Conservation (phyloP, 2,888 invertebrate species). For the Harpalus rubripes region DNA sequence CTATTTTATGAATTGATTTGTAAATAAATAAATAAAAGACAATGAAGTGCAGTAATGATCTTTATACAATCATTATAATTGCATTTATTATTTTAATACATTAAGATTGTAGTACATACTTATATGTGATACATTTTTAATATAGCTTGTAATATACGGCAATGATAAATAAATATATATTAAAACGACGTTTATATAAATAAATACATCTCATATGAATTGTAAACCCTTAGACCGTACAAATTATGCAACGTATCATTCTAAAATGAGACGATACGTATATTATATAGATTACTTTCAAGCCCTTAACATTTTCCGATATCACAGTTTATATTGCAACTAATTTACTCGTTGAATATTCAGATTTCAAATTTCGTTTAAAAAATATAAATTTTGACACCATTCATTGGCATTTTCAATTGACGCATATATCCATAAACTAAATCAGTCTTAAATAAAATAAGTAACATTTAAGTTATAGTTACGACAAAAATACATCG, state of each 20-base stretch:
- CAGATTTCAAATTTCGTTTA: slow-evolving; percentile 50
- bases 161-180: slow-evolving; percentile 46
- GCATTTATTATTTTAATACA: slow-evolving; percentile 59
- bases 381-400: slow-evolving; percentile 65
- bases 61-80: slow-evolving; percentile 65
- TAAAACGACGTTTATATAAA: slow-evolving; percentile 21
- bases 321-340: slow-evolving; percentile 66
- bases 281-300: slow-evolving; percentile 48
- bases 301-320: slow-evolving; percentile 51
- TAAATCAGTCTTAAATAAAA: slow-evolving; percentile 56
- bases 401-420: slow-evolving; percentile 60
- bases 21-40: slow-evolving; percentile 64
- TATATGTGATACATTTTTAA: slow-evolving; percentile 65
- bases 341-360: slow-evolving; percentile 56
- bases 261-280: slow-evolving; percentile 6
- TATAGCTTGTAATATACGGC: slow-evolving; percentile 47
- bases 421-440: slow-evolving; percentile 46
- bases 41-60: slow-evolving; percentile 62
- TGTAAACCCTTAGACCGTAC: slow-evolving; percentile 42
- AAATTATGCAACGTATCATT: slow-evolving; percentile 21
- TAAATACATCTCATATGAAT: slow-evolving; percentile 41
- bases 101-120: slow-evolving; percentile 55
- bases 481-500: slow-evolving; percentile 20
- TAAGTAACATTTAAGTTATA: slow-evolving; percentile 5
- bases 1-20: slow-evolving; percentile 47